Evolutionary conservation across 2,888 invertebrate species (phyloP).

Genomic region (Mimumesa dahlbomi): DNA sequence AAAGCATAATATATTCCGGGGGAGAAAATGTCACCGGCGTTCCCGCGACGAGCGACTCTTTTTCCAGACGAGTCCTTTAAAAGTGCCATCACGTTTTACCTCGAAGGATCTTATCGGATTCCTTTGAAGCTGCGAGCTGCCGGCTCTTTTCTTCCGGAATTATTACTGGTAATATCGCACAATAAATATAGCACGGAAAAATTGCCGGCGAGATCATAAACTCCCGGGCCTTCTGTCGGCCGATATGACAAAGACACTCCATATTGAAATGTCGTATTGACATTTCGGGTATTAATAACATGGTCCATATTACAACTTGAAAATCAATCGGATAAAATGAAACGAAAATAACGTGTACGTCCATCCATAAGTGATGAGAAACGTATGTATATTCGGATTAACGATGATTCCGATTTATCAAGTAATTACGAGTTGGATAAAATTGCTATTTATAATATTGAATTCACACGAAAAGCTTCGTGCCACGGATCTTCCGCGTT

Average conservation of each 20-base stretch:
- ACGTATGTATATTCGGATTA: too few species aligned
- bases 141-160: slow-evolving; percentile 7
- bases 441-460: too few species aligned
- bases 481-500: too few species aligned
- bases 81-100: slow-evolving; percentile 4
- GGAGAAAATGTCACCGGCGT: not conserved
- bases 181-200: slow-evolving; percentile 14
- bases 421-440: too few species aligned
- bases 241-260: slow-evolving; percentile 8
- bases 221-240: not conserved
- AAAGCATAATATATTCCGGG: slow-evolving; percentile 5
- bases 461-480: too few species aligned
- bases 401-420: too few species aligned
- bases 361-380: too few species aligned
- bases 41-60: not conserved
- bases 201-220: not conserved
- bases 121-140: slow-evolving; percentile 1
- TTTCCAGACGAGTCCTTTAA: not conserved
- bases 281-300: slow-evolving; percentile 50
- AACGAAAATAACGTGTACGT: too few species aligned
- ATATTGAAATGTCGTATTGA: slow-evolving; percentile 27
- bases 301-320: slow-evolving; percentile 15
- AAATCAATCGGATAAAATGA: too few species aligned
- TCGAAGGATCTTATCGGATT: slow-evolving; percentile 18
- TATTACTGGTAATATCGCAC: slow-evolving; percentile 14